Percentiles rank a stretch among this genome's conserved stretches.
phyloP scores from a whole-genome alignment of 2,113 vertebrate genomes.

The Miniopterus natalensis region DNA sequence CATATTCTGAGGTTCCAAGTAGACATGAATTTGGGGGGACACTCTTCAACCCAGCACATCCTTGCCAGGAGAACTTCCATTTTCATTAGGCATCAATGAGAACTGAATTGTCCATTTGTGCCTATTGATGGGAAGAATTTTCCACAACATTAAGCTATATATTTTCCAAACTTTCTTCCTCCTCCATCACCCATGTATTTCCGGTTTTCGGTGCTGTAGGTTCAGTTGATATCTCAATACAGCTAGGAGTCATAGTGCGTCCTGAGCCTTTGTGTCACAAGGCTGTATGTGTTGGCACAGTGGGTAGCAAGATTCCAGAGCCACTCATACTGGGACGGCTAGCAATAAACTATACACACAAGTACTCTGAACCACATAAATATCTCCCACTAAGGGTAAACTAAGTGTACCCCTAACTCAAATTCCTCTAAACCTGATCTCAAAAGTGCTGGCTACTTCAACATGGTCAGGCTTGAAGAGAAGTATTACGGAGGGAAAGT shows the following conservation, averaged over 20 bases:
- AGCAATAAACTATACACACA: not conserved
- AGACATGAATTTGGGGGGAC: not conserved
- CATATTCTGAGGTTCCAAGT: not conserved
- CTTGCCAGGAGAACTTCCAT: not conserved
- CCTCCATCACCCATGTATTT: not conserved
- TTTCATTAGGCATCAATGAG: not conserved
- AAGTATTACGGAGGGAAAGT: not conserved
- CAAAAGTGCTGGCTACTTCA: not conserved
- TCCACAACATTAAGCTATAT: not conserved
- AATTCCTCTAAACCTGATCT: not conserved
- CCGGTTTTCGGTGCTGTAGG: not conserved
- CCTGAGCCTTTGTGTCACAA: not conserved
- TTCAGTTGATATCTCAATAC: not conserved
- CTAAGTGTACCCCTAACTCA: not conserved
- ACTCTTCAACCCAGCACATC: not conserved
- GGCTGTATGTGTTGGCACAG: not conserved
- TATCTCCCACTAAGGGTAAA: not conserved
- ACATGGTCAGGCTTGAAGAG: not conserved
- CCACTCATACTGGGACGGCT: not conserved
- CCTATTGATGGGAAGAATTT: not conserved
- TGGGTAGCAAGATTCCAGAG: not conserved
- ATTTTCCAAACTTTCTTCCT: not conserved
- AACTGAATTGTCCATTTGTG: not conserved
- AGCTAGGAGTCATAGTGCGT: not conserved
- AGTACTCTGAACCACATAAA: not conserved